Evolutionary conservation across 2,797 vertebrate species (phyloP).

Genomic region (Rhynchotus rufescens): DNA sequence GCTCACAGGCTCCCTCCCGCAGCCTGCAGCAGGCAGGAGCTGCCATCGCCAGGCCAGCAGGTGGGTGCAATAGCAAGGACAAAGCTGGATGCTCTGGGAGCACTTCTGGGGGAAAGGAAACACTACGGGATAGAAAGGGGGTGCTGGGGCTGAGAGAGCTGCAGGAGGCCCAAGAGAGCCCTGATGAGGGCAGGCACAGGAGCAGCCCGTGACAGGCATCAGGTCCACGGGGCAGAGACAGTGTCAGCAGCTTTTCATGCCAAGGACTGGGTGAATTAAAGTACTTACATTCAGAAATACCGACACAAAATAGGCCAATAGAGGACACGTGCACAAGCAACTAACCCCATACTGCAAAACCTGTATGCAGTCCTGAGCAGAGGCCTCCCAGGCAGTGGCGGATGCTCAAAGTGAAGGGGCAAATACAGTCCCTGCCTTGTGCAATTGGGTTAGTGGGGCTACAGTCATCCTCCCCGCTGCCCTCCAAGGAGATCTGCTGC

Average conservation of each 20-base stretch:
- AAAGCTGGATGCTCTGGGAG: neutral
- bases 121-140: neutral
- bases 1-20: too few species aligned
- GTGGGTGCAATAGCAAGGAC: neutral
- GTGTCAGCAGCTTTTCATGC: neutral
- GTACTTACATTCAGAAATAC: neutral
- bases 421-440: neutral
- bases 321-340: rapidly evolving
- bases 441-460: neutral
- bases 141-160: neutral
- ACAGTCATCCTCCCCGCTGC: neutral
- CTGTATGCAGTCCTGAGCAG: neutral
- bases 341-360: rapidly evolving
- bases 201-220: neutral
- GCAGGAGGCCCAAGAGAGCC: neutral
- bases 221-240: neutral
- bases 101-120: neutral
- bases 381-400: neutral
- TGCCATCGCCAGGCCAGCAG: too few species aligned
- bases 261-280: neutral
- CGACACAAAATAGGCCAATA: neutral
- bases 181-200: rapidly evolving
- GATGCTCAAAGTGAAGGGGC: neutral
- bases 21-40: too few species aligned
- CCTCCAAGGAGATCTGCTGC: neutral